These are phyloP conservation scores for Noctua comes DNA, from an alignment of 2,888 invertebrate genomes.

Conservation along the genomic window DNA sequence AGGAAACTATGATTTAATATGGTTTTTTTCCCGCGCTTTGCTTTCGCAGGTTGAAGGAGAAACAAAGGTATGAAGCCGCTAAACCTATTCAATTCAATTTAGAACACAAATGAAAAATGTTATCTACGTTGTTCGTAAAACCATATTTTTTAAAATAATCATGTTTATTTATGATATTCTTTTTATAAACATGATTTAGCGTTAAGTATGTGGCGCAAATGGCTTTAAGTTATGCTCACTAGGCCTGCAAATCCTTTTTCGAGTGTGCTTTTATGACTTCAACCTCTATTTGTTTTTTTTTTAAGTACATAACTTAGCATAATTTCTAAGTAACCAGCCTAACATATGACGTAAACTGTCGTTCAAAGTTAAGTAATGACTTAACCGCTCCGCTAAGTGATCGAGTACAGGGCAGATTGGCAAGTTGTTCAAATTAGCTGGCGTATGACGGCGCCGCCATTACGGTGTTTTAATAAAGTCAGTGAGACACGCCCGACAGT, in stretches of 20 bases:
- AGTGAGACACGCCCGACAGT: not conserved
- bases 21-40: too few species aligned
- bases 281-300: not conserved
- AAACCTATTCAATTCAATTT: too few species aligned
- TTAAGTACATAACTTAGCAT: not conserved
- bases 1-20: too few species aligned
- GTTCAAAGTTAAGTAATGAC: constrained; percentile 49
- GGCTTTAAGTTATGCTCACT: not conserved
- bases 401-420: constrained; percentile 51
- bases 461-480: constrained; percentile 47
- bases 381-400: constrained; percentile 49
- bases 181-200: not conserved
- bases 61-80: too few species aligned
- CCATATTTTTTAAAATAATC: too few species aligned
- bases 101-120: too few species aligned
- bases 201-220: not conserved
- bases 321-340: constrained; percentile 1
- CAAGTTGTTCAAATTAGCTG: constrained; percentile 47
- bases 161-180: too few species aligned
- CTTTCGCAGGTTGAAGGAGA: too few species aligned
- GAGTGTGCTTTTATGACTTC: not conserved
- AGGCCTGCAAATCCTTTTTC: not conserved
- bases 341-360: constrained; percentile 18
- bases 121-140: too few species aligned
- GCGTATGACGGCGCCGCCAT: constrained; percentile 31